Evolutionary conservation across 2,797 vertebrate genomes (phyloP).

Genomic region (Amblyraja radiata): DNA sequence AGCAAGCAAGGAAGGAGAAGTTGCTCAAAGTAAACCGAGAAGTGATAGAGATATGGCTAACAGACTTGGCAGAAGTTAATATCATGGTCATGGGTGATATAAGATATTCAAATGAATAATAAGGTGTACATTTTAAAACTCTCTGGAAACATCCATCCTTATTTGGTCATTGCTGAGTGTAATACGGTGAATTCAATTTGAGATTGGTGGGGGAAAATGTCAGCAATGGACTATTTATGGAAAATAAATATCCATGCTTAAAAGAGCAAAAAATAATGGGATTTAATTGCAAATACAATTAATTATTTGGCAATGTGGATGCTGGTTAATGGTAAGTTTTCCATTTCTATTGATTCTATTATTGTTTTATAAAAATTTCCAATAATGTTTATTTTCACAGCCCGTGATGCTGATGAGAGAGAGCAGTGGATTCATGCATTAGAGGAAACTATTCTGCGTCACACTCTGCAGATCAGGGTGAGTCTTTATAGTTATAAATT

Average conservation of each 20-base stretch:
- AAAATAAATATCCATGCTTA: background rate
- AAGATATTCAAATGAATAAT: background rate
- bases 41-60: background rate
- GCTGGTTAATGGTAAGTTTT: background rate
- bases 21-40: background rate
- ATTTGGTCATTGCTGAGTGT: background rate
- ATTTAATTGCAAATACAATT: background rate
- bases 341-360: background rate
- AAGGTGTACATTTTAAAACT: too few relatives aligned
- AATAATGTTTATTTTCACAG: slow-evolving; percentile 53
- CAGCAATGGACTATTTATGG: too few relatives aligned
- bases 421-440: slow-evolving; percentile 99
- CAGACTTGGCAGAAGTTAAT: background rate
- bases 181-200: background rate
- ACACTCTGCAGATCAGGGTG: slow-evolving; percentile 89
- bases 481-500: slow-evolving; percentile 18
- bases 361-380: background rate
- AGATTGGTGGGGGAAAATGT: background rate
- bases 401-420: slow-evolving; percentile 94
- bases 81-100: background rate
- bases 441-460: slow-evolving; percentile 97
- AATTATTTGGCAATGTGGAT: background rate
- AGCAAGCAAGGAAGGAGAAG: background rate
- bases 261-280: background rate
- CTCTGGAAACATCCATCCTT: background rate